Percentiles rank a stretch among this genome's conserved stretches.
phyloP scores from a whole-genome alignment of 1,140 invertebrate species.

The Bombus affinis region DNA sequence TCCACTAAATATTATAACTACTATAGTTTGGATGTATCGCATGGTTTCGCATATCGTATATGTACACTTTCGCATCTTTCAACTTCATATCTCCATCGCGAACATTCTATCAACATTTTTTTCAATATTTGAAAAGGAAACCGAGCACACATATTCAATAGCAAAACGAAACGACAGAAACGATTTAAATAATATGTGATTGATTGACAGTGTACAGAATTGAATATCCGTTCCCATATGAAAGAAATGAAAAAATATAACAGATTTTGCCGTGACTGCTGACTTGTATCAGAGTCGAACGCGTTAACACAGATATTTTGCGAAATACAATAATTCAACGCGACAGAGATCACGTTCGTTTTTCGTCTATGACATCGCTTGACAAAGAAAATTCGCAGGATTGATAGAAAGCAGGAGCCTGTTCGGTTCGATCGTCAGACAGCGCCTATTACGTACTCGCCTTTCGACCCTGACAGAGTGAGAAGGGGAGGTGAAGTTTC shows the following conservation, averaged over 20 bases:
- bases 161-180: not conserved
- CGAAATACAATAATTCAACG: not conserved
- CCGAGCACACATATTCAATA: not conserved
- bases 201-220: not conserved
- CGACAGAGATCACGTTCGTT: not conserved
- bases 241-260: not conserved
- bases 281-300: not conserved
- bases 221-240: not conserved
- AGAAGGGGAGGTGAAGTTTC: conserved; percentile 24
- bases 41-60: too few species aligned
- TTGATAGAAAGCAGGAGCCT: conserved; percentile 35
- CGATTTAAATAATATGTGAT: not conserved
- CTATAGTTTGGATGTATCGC: too few species aligned
- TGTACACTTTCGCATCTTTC: not conserved
- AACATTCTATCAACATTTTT: not conserved
- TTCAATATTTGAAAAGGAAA: not conserved
- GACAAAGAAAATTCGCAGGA: conserved; percentile 17
- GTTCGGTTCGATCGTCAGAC: conserved; percentile 58
- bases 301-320: not conserved
- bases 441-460: conserved; percentile 51
- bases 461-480: conserved; percentile 49
- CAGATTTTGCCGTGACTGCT: not conserved
- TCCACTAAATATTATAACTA: too few species aligned
- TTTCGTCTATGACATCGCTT: not conserved
- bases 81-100: not conserved